Evolutionary conservation across 2,888 invertebrate genomes (phyloP).

Genomic region (Phengaris arion): DNA sequence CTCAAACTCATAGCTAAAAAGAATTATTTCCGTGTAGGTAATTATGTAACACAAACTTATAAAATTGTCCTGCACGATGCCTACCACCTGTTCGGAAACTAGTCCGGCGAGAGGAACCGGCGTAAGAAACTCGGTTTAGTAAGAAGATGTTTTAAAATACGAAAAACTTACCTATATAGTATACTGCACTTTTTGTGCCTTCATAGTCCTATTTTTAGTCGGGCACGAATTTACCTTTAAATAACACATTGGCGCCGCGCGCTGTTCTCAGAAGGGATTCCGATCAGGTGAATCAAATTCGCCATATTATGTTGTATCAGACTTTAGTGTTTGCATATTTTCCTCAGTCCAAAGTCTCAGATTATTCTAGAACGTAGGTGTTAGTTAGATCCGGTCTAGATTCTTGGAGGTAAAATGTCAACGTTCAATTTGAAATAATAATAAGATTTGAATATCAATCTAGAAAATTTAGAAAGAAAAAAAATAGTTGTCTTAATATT

Average conservation of each 20-base stretch:
- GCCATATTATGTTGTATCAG: not conserved
- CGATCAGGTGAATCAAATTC: conserved; percentile 21
- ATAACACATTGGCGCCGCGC: not conserved
- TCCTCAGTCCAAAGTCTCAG: conserved; percentile 13
- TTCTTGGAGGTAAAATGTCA: not conserved
- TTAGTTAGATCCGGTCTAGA: not conserved
- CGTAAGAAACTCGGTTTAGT: too few species aligned
- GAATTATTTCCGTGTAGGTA: too few species aligned
- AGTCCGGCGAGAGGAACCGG: too few species aligned
- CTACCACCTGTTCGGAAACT: too few species aligned
- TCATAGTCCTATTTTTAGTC: not conserved
- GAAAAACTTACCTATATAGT: not conserved
- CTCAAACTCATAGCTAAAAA: too few species aligned
- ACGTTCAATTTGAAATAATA: not conserved
- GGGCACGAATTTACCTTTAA: not conserved
- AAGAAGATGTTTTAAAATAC: too few species aligned
- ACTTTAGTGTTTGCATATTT: conserved; percentile 14
- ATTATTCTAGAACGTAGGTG: conserved; percentile 10
- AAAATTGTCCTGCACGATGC: too few species aligned
- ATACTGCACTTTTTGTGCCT: not conserved
- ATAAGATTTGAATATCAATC: too few species aligned
- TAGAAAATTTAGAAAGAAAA: too few species aligned
- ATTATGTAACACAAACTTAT: too few species aligned
- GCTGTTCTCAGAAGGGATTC: conserved; percentile 22
- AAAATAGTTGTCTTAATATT: too few species aligned